phyloP scores from a whole-genome alignment of 1,140 invertebrate species.

The Thalassaphorura encarpata region DNA sequence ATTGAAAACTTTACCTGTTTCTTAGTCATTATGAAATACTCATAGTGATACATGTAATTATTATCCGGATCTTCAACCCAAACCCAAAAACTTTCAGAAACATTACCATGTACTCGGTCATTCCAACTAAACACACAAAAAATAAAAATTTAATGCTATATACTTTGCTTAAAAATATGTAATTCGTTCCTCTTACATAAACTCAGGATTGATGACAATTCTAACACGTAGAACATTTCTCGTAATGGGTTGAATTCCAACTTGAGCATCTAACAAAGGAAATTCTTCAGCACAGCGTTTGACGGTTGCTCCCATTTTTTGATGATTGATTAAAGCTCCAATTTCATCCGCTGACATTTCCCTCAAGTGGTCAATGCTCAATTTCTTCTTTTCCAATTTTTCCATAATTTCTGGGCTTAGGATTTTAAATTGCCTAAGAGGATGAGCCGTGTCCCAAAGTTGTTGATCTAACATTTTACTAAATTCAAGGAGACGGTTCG shows the following conservation, averaged over 20 bases:
- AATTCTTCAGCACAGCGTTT: slow-evolving; percentile 79
- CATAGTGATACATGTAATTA: slow-evolving; percentile 92
- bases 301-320: slow-evolving; percentile 60
- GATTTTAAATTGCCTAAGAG: slow-evolving; percentile 73
- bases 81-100: slow-evolving; percentile 86
- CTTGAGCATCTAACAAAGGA: slow-evolving; percentile 70
- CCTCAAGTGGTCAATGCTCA: slow-evolving; percentile 62
- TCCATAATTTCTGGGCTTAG: slow-evolving; percentile 65
- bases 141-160: neutral
- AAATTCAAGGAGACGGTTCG: slow-evolving; percentile 65
- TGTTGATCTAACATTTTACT: slow-evolving; percentile 83
- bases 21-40: slow-evolving; percentile 79
- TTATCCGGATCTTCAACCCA: slow-evolving; percentile 94
- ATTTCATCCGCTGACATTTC: slow-evolving; percentile 83
- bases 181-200: slow-evolving; percentile 44
- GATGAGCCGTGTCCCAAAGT: slow-evolving; percentile 78
- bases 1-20: slow-evolving; percentile 65
- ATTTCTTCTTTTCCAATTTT: slow-evolving; percentile 65
- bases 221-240: slow-evolving; percentile 79
- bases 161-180: neutral
- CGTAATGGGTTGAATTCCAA: slow-evolving; percentile 87
- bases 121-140: slow-evolving; percentile 63
- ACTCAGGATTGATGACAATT: slow-evolving; percentile 69
- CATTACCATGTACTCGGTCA: slow-evolving; percentile 76
- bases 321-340: slow-evolving; percentile 60